A percentile compares a stretch with the other conserved stretches of the same genome.
These are phyloP conservation scores for Drosophila eugracilis DNA, from an alignment of 1,140 invertebrate genomes.

Conservation along the genomic window DNA sequence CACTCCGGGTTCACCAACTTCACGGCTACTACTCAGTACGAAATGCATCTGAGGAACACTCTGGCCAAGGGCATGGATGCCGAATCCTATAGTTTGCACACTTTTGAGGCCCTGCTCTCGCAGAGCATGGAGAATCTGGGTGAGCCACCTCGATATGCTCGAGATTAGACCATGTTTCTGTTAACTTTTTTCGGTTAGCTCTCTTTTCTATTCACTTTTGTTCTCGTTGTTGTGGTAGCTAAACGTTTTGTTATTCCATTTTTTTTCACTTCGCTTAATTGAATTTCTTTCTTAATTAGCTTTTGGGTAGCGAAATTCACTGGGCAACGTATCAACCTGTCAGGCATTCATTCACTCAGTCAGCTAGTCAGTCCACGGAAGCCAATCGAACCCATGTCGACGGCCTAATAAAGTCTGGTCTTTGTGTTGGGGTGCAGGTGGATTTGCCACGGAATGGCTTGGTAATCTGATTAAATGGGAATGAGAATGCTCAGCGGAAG, in stretches of 20 bases:
- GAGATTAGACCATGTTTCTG: slow-evolving; percentile 3
- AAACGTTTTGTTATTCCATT: slow-evolving; percentile 35
- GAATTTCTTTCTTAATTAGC: slow-evolving; percentile 55
- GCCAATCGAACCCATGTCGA: slow-evolving; percentile 63
- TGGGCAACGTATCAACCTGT: slow-evolving; percentile 19
- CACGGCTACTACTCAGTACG: slow-evolving; percentile 94
- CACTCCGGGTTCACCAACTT: slow-evolving; percentile 94
- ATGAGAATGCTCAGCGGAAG: slow-evolving; percentile 17
- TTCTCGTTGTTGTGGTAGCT: slow-evolving; percentile 49
- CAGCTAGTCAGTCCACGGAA: slow-evolving; percentile 8
- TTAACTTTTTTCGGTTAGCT: slow-evolving; percentile 5
- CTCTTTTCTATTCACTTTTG: slow-evolving; percentile 19
- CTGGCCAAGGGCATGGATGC: slow-evolving; percentile 97
- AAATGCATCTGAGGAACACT: slow-evolving; percentile 97
- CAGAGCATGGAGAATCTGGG: slow-evolving; percentile 98
- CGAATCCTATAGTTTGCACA: slow-evolving; percentile 96
- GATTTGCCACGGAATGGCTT: slow-evolving; percentile 10
- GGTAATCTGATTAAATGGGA: slow-evolving; percentile 71
- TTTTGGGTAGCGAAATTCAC: slow-evolving; percentile 27
- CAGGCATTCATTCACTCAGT: no score
- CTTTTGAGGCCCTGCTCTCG: slow-evolving; percentile 95
- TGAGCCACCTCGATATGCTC: slow-evolving; percentile 82
- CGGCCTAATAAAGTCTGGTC: slow-evolving; percentile 65
- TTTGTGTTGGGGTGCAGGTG: slow-evolving; percentile 11
- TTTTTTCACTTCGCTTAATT: slow-evolving; percentile 53